Conservation (phyloP, 2,888 invertebrate species). For the Tinea pellionella region DNA sequence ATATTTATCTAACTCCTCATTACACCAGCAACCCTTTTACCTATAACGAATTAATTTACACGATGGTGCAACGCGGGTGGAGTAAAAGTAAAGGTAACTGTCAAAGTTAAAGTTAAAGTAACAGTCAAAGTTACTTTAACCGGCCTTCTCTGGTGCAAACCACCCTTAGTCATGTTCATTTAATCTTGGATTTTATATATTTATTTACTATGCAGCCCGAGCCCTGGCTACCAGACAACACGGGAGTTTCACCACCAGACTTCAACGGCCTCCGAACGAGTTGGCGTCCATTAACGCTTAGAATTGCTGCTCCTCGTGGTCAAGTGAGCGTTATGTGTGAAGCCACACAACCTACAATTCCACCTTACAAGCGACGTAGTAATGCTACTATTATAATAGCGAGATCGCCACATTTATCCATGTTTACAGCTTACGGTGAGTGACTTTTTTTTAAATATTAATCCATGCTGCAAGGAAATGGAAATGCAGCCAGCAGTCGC, state of each 20-base stretch:
- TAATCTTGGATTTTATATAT: too few relatives aligned
- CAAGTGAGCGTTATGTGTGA: constrained; percentile 43
- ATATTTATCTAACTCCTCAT: too few relatives aligned
- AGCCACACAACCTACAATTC: constrained; percentile 50
- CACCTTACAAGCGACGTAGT: constrained; percentile 34
- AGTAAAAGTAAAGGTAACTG: too few relatives aligned
- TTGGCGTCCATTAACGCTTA: constrained; percentile 43
- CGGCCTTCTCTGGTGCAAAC: too few relatives aligned
- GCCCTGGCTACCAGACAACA: constrained; percentile 48
- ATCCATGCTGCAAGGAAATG: too few relatives aligned
- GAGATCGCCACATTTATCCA: constrained; percentile 52
- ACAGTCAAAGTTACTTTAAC: too few relatives aligned
- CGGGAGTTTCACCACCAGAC: constrained; percentile 40
- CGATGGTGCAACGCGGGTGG: too few relatives aligned
- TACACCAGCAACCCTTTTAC: too few relatives aligned
- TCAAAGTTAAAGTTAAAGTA: too few relatives aligned
- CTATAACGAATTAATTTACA: too few relatives aligned
- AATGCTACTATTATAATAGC: constrained; percentile 43
- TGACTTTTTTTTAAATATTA: background rate
- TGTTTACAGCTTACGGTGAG: constrained; percentile 55
- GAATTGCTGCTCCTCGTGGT: constrained; percentile 33
- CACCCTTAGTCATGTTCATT: too few relatives aligned
- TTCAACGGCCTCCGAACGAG: constrained; percentile 45
- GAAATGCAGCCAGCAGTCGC: too few relatives aligned
- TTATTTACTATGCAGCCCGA: constrained; percentile 40